Conservation (phyloP, 2,797 vertebrate genomes). For the Myoxocephalus aenaeus region DNA sequence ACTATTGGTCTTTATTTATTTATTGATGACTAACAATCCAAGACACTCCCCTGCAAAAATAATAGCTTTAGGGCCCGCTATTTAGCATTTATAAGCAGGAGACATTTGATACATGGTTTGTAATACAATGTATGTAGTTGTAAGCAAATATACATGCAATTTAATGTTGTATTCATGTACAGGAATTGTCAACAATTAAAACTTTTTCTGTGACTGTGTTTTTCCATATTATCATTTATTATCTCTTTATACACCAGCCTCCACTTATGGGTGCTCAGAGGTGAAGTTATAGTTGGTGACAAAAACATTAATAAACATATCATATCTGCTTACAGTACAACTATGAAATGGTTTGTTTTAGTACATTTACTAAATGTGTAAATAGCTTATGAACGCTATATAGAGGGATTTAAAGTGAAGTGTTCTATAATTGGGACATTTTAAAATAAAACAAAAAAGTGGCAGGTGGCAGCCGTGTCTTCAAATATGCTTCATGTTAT, state of each 20-base stretch:
- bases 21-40: neutral
- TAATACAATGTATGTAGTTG: no score
- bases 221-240: neutral
- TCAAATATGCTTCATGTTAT: neutral
- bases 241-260: neutral
- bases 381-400: neutral
- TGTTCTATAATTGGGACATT: neutral
- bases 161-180: no score
- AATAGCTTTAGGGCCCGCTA: no score
- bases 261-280: neutral
- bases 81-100: no score
- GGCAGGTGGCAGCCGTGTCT: neutral
- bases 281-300: neutral
- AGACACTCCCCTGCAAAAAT: accelerated
- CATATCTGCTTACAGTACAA: neutral
- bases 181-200: no score
- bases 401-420: neutral
- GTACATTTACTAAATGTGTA: neutral
- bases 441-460: neutral
- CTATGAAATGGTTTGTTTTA: neutral
- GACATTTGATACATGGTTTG: no score
- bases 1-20: no score
- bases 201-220: no score
- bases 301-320: neutral
- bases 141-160: no score